Base-by-base conservation (phyloP, 2,888 invertebrate genomes). In the Carpatolechia fugitivella region DNA sequence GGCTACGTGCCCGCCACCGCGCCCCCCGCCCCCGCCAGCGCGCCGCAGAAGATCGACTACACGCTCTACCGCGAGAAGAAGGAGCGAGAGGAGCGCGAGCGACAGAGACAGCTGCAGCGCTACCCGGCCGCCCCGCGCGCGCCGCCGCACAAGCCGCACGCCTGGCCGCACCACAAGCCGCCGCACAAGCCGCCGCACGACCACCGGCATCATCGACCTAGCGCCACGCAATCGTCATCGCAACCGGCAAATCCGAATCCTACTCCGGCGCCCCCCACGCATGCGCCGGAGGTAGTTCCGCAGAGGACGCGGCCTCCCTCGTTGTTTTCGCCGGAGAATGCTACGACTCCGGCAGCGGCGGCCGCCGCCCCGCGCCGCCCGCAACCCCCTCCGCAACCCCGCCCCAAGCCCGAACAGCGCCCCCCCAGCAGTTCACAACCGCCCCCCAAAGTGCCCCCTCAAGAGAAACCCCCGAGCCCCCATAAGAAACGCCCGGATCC, bases 281-380 rank as follows among this genome's bases (percentile, higher is more conserved):
- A 80, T 63, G 67, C 78, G 4, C 18, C 44, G 3, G 4, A 20
- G 1, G 35, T 38, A 38, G 16, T 56, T 1, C 51, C 55, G 6
- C 82, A 78, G 54, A 69, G 85, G 36, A 90, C 91, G 16, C 82
- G 92, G 48, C 91, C 92, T 1, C 92, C 92, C 0, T 93, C 94
- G 11, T 71, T 94, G 31, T 94, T 94, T 74, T 94, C 94, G 2
- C 94, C 94, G 0, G 93, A 93, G 59, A 93, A 92, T 58, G 85
- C 77, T 0, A 86, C 70, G 58, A 50, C 63, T 56, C 33, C 63
- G 48, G 54, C 64, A 18, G 63, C 82, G 71, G 57, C 87, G 71
- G 41, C 92, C 88, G 59, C 76, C 89, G 24, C 51, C 6, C 60
- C 64, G 24, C 91, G 47, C 91, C 92, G 0, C 91, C 91, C 60